Percentiles rank a stretch among this genome's conserved stretches.
Evolutionary conservation across 2,113 vertebrate genomes (phyloP).

Genomic region (Austrofundulus limnaeus): DNA sequence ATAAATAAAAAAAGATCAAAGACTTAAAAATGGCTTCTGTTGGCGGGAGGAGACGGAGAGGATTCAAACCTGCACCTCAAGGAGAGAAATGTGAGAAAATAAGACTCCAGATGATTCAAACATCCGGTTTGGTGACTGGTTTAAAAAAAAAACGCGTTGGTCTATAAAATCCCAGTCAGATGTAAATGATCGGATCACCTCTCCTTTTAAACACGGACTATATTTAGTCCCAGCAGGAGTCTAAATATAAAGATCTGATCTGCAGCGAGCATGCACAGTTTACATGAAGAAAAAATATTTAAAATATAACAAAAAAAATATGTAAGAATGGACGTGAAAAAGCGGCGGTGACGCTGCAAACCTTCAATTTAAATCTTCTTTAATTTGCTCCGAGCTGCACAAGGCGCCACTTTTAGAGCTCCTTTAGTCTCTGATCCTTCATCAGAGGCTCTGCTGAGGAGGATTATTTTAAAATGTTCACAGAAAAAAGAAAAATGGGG

Average conservation of each 20-base stretch:
- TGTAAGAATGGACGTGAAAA: slow-evolving; percentile 23
- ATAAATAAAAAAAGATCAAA: slow-evolving; percentile 53
- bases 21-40: slow-evolving; percentile 70
- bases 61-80: slow-evolving; percentile 19
- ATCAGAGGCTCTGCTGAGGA: not conserved
- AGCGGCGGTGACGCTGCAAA: slow-evolving; percentile 26
- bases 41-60: slow-evolving; percentile 20
- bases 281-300: not conserved
- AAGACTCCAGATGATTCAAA: not conserved
- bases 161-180: not conserved
- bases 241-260: not conserved
- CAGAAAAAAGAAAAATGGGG: not conserved
- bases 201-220: no score
- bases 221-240: slow-evolving; percentile 2
- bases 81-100: no score
- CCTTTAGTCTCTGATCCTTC: slow-evolving; percentile 30
- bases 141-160: not conserved
- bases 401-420: not conserved
- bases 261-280: not conserved
- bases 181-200: slow-evolving; percentile 7
- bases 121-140: not conserved
- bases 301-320: no score
- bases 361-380: slow-evolving; percentile 53
- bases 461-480: slow-evolving; percentile 44
- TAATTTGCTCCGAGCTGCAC: slow-evolving; percentile 38